Evolutionary conservation across 2,113 vertebrate species (phyloP).

Genomic region (Nothobranchius furzeri): DNA sequence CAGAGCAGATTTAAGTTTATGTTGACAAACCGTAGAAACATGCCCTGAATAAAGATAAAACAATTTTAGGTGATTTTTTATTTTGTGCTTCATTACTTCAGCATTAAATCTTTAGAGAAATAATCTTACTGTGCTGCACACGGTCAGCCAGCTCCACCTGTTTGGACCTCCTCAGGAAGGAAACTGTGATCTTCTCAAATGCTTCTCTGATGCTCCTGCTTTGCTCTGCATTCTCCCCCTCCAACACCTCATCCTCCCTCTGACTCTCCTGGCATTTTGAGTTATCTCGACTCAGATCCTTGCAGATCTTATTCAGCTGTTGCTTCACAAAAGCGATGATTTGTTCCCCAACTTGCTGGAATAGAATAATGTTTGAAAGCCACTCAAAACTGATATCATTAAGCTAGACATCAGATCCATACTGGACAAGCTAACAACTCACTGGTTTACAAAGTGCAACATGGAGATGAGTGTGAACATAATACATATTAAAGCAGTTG

Average conservation of each 20-base stretch:
- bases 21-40: too few relatives aligned
- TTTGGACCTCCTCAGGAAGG: background rate
- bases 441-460: background rate
- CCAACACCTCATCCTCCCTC: background rate
- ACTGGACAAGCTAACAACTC: background rate
- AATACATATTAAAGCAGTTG: background rate
- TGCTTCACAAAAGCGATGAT: background rate
- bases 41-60: too few relatives aligned
- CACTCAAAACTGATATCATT: background rate
- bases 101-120: background rate
- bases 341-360: background rate
- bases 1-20: too few relatives aligned
- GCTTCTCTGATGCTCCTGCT: background rate
- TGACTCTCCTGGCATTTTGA: background rate
- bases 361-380: background rate
- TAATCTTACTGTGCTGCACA: background rate
- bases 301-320: background rate
- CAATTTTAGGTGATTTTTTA: too few relatives aligned
- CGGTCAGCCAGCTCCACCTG: conserved; percentile 1
- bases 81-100: too few relatives aligned
- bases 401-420: background rate
- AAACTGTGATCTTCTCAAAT: background rate
- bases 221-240: background rate
- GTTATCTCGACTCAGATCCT: background rate
- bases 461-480: background rate